Evolutionary conservation across 2,888 invertebrate species (phyloP).

Genomic region (Drosophila meridiana): DNA sequence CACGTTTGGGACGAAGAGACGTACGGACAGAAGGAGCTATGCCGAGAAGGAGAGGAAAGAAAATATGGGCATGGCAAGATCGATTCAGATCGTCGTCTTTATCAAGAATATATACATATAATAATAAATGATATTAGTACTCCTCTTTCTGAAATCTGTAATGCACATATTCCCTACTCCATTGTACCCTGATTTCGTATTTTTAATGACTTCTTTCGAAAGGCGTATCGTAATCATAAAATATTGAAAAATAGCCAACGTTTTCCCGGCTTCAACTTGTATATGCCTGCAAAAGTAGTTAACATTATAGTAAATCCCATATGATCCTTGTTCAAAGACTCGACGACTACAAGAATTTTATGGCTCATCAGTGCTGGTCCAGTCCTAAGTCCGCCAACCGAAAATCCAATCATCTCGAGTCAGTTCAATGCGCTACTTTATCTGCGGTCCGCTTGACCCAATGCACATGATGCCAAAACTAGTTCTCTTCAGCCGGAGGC

Average conservation of each 20-base stretch:
- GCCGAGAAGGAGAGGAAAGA: too few relatives aligned
- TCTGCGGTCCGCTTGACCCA: constrained; percentile 30
- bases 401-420: constrained; percentile 61
- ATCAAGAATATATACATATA: background rate
- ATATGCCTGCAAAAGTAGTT: constrained; percentile 7
- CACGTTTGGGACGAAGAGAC: too few relatives aligned
- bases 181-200: too few relatives aligned
- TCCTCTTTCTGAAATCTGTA: background rate
- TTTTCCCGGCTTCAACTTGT: background rate
- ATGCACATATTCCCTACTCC: background rate
- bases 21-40: too few relatives aligned
- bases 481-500: background rate
- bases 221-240: too few relatives aligned
- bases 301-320: constrained; percentile 34
- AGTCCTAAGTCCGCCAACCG: constrained; percentile 33
- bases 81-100: background rate
- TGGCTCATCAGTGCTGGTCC: constrained; percentile 56
- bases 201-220: background rate
- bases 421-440: constrained; percentile 62
- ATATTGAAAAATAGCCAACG: background rate
- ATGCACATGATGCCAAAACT: constrained; percentile 14
- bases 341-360: constrained; percentile 68
- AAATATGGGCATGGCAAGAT: background rate
- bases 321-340: constrained; percentile 47
- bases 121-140: too few relatives aligned